Conservation (phyloP, 2,888 invertebrate genomes). For the Leistus spinibarbis region DNA sequence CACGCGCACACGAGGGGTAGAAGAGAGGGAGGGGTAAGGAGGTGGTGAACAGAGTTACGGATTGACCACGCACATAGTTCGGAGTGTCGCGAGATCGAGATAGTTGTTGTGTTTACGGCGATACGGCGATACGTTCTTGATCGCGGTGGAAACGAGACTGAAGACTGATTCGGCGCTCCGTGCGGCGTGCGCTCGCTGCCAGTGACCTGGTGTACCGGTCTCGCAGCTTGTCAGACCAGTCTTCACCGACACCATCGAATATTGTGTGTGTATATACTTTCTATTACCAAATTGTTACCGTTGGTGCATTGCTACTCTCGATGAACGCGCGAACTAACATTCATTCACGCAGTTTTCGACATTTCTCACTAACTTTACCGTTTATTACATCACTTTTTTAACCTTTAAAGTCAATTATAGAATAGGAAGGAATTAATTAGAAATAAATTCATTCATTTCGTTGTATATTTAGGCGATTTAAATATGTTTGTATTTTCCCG, state of each 20-base stretch:
- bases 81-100: not conserved
- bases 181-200: not conserved
- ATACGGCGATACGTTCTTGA: not conserved
- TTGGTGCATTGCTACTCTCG: constrained; percentile 9
- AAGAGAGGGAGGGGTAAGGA: not conserved
- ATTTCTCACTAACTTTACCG: too few relatives aligned
- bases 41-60: not conserved
- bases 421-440: too few relatives aligned
- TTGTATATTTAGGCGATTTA: too few relatives aligned
- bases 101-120: too few relatives aligned
- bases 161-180: not conserved
- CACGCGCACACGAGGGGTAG: too few relatives aligned
- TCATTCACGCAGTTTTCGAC: too few relatives aligned
- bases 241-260: too few relatives aligned
- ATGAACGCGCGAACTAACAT: not conserved
- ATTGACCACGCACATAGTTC: not conserved
- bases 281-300: not conserved
- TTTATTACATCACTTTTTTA: too few relatives aligned
- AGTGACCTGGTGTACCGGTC: not conserved
- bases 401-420: too few relatives aligned
- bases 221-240: not conserved
- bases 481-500: too few relatives aligned
- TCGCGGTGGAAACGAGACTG: not conserved
- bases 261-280: not conserved
- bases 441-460: too few relatives aligned